Conservation (phyloP, 2,888 invertebrate genomes). For the Lysandra bellargus region DNA sequence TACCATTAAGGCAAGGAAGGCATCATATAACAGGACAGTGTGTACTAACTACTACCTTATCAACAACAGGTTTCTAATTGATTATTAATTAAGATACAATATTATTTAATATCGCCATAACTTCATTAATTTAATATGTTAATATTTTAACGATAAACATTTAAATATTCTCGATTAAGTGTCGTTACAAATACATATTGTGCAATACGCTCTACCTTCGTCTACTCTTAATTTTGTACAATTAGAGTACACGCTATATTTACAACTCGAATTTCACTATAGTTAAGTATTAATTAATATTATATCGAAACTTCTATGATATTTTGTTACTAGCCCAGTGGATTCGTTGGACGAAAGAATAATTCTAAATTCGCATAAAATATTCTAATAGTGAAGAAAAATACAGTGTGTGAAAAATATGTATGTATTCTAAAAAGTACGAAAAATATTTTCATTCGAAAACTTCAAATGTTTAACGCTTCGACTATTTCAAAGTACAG, state of each 20-base stretch:
- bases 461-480: no score
- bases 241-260: not conserved
- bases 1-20: not conserved
- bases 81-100: not conserved
- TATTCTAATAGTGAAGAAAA: no score
- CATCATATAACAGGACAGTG: not conserved
- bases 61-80: conserved; percentile 6
- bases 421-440: no score
- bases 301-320: no score
- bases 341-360: no score
- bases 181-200: no score
- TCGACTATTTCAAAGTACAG: not conserved
- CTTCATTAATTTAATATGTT: not conserved
- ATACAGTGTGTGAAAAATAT: no score
- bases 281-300: no score
- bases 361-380: no score
- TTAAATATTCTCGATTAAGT: not conserved
- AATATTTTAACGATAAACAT: not conserved
- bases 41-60: not conserved
- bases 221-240: not conserved
- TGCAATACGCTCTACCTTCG: not conserved
- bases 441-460: no score
- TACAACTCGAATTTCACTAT: no score
- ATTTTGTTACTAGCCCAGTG: no score
- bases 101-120: not conserved